Base-by-base conservation (phyloP, 2,888 invertebrate species). In the Plemyria rubiginata region DNA sequence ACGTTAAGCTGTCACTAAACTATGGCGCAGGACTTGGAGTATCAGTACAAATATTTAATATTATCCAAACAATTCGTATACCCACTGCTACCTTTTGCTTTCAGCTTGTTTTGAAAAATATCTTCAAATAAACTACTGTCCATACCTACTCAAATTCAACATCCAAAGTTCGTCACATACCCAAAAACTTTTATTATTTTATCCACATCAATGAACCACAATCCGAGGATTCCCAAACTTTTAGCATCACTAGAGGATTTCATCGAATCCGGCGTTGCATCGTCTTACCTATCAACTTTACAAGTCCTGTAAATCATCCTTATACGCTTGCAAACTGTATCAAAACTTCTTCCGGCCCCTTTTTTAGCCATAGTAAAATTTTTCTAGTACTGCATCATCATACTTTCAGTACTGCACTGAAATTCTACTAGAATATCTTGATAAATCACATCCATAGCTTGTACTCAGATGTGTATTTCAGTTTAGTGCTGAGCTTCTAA, bases 231-330 rank as follows among this genome's bases (percentile, higher is more conserved):
- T 15, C 40, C 45, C 7, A 43, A 66, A 67, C 55, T 69, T 66
- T 64, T 60, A 56, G 55, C 61, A 63, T 65, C 59, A 60, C 61
- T 46, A 32, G 13, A 11, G 50, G 55, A 57, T 78, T 82, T 78
- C 75, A 79, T 81, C 77, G 76, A 77, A 80, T 76, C 61, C 63
- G 64, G 70, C 74, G 74, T 79, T 79, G 77, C 76, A 78, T 77
- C 46, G 43, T 51, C 78, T 80, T 81, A 80, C 81, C 75, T 66
- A 60, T 62, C 84, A 87, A 80, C 82, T 86, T 80, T 75, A 77
- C 74, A 87, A 88, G 79, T 85, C 78, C 74, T 77, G 81, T 89
- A 90, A 88, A 90, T 90, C 89, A 88, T 85, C 77, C 80, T 77
- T 83, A 82, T 85, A 83, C 83, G 80, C 85, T 86, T 86, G 87